Percentiles rank a stretch among this genome's conserved stretches.
These are phyloP conservation scores for Montifringilla adamsi DNA, from an alignment of 2,113 vertebrate species.

Conservation along the genomic window DNA sequence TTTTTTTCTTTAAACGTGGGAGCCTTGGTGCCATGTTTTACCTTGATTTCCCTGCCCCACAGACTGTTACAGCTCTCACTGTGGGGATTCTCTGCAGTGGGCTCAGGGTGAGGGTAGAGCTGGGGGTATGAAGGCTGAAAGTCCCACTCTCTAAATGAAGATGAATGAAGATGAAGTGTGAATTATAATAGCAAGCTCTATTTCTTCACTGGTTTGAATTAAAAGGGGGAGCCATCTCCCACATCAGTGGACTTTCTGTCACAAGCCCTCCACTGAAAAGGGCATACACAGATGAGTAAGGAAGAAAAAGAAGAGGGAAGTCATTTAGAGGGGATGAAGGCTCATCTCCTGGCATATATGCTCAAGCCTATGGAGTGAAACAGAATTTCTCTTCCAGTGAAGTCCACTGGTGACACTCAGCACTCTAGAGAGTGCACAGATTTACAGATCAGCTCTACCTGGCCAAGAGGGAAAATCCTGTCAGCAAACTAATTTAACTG, in stretches of 20 bases:
- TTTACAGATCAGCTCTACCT: neutral
- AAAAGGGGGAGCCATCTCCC: neutral
- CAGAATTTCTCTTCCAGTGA: neutral
- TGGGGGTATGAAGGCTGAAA: neutral
- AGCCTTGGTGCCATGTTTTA: neutral
- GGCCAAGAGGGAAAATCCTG: neutral
- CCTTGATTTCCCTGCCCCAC: neutral
- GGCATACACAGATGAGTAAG: too few relatives aligned
- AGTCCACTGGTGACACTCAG: neutral
- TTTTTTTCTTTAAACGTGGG: neutral
- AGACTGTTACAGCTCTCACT: neutral
- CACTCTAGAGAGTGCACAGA: neutral
- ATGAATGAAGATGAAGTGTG: neutral
- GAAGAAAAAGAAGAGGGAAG: neutral
- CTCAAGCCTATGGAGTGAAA: neutral
- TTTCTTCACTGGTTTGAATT: neutral
- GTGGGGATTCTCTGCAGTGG: neutral
- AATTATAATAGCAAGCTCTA: neutral
- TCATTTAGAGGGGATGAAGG: neutral
- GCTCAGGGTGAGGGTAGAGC: accelerated
- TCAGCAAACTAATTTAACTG: neutral
- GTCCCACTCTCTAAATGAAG: neutral
- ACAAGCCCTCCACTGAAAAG: neutral
- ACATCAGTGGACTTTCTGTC: neutral
- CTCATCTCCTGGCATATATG: neutral